Evolutionary conservation across 2,797 vertebrate species (phyloP).

Genomic region (Phrynocephalus forsythii): DNA sequence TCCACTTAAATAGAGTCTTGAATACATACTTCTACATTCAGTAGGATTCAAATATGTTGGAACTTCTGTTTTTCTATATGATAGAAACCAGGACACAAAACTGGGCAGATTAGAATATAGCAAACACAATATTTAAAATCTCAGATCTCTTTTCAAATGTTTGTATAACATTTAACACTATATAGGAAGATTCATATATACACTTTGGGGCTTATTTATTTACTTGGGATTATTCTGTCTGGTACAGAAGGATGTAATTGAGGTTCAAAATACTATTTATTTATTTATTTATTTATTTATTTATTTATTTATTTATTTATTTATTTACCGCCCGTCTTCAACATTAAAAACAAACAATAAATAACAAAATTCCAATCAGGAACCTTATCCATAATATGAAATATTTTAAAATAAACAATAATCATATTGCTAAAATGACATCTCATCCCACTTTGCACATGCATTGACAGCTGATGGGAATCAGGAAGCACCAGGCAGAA

Average conservation of each 20-base stretch:
- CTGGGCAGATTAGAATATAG: background rate
- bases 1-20: constrained; percentile 23
- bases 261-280: background rate
- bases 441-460: background rate
- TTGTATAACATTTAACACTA: background rate
- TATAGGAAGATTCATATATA: background rate
- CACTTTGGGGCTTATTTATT: background rate
- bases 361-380: background rate
- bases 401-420: no score
- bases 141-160: background rate
- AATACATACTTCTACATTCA: background rate
- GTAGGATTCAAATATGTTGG: background rate
- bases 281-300: background rate
- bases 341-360: no score
- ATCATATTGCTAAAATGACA: background rate
- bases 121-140: background rate
- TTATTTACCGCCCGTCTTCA: no score
- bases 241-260: background rate
- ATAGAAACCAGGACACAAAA: background rate
- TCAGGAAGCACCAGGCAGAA: background rate
- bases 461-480: background rate
- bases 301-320: no score
- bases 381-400: background rate
- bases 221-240: background rate
- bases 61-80: background rate